A percentile compares a stretch with the other conserved stretches of the same genome.
phyloP scores from a whole-genome alignment of 2,113 vertebrate genomes.

The Boleophthalmus pectinirostris region DNA sequence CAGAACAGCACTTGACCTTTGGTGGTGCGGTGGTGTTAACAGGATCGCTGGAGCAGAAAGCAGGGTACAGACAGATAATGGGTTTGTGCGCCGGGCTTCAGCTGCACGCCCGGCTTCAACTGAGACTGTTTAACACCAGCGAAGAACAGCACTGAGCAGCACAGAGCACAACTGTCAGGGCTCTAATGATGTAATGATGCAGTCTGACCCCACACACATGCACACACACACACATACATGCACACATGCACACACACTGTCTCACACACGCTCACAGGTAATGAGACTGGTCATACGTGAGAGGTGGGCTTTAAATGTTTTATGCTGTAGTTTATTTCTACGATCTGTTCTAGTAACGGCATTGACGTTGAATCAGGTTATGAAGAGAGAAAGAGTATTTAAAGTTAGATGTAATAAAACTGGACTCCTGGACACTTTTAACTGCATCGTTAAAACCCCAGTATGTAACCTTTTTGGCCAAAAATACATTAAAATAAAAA shows the following conservation, averaged over 20 bases:
- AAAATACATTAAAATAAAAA: no score
- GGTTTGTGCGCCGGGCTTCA: background rate
- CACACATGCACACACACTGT: no score
- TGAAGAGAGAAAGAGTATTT: background rate
- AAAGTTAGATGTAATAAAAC: no score
- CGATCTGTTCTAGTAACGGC: background rate
- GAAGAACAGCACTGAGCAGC: no score
- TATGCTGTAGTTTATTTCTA: background rate
- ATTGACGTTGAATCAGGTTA: background rate
- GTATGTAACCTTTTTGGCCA: no score
- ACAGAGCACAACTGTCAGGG: background rate
- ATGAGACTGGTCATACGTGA: background rate
- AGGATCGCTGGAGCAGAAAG: slow-evolving; percentile 33
- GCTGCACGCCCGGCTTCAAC: no score
- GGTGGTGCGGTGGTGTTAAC: slow-evolving; percentile 38
- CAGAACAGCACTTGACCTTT: slow-evolving; percentile 60
- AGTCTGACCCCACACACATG: no score
- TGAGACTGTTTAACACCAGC: background rate
- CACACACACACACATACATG: no score
- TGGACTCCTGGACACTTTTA: no score
- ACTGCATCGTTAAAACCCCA: no score
- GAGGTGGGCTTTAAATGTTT: background rate
- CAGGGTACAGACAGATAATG: slow-evolving; percentile 22
- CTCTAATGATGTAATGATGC: no score
- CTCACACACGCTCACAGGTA: no score